Percentiles rank a stretch among this genome's conserved stretches.
Conservation (phyloP, 92 coral and sea anemone genomes). For the Epizoanthus scotinus region DNA sequence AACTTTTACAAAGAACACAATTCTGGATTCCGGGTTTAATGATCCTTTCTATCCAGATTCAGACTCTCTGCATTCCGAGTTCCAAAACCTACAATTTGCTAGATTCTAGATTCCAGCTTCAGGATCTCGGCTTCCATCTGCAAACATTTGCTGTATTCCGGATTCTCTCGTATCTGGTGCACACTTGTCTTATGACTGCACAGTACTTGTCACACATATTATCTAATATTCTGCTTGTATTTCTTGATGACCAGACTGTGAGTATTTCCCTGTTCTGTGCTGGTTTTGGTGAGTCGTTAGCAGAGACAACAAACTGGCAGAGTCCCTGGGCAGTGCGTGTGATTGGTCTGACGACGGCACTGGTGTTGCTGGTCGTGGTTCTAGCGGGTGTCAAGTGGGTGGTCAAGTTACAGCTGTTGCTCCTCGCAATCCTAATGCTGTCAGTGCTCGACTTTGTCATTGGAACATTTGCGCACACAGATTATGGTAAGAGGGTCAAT, state of each 20-base stretch:
- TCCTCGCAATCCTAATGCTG: conserved; percentile 84
- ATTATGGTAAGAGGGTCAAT: conserved; percentile 67
- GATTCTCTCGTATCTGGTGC: no score
- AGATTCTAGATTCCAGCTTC: no score
- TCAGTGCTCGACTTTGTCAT: conserved; percentile 95
- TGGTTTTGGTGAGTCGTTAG: conserved; percentile 98
- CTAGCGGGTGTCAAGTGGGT: conserved; percentile 99
- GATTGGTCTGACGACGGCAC: conserved; percentile 87
- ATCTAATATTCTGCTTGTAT: neutral
- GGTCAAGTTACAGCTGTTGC: conserved; percentile 89
- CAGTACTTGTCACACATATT: neutral
- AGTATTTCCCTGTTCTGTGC: conserved; percentile 96
- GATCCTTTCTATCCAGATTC: no score
- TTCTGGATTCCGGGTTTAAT: no score
- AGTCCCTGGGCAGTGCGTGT: conserved; percentile 95
- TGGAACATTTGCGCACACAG: conserved; percentile 99
- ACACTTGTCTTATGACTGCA: no score
- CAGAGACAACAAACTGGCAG: conserved; percentile 96
- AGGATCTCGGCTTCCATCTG: no score
- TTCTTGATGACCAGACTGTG: conserved; percentile 70
- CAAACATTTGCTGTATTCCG: no score
- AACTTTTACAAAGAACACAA: no score
- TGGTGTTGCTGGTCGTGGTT: conserved; percentile 79
- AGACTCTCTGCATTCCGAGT: no score
- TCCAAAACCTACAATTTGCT: no score